Evolutionary conservation across 2,113 vertebrate species (phyloP).

Genomic region (Rhea americana): DNA sequence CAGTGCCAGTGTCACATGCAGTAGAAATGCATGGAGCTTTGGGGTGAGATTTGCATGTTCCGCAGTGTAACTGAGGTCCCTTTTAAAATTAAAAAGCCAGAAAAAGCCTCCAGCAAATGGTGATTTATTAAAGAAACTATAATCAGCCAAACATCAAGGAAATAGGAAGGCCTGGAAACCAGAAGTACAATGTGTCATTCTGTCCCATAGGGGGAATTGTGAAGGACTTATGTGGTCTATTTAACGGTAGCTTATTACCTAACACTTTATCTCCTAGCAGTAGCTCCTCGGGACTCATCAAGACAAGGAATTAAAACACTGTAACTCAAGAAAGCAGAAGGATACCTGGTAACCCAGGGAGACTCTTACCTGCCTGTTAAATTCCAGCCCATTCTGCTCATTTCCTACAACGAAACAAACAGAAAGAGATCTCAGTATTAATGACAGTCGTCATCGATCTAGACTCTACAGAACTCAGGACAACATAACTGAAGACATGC

Average conservation of each 20-base stretch:
- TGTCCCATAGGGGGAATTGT: not conserved
- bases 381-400: constrained; percentile 89
- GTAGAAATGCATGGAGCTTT: not conserved
- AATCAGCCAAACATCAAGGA: constrained; percentile 11
- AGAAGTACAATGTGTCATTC: not conserved
- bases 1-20: not conserved
- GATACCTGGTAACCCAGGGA: constrained; percentile 32
- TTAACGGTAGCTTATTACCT: constrained; percentile 20
- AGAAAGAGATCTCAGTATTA: not conserved
- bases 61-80: not conserved
- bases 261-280: constrained; percentile 27
- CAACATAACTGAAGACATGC: fast-evolving
- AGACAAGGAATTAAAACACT: not conserved
- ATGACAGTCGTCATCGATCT: not conserved
- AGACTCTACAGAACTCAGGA: not conserved
- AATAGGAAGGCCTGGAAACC: constrained; percentile 7
- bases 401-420: constrained; percentile 73
- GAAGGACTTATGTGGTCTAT: not conserved
- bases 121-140: not conserved
- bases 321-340: not conserved
- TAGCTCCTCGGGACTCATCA: not conserved
- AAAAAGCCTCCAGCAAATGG: not conserved
- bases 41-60: not conserved
- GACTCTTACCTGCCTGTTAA: constrained; percentile 88
- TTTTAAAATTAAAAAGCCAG: not conserved